phyloP scores from a whole-genome alignment of 2,888 invertebrate genomes.

The Philereme vetulata region DNA sequence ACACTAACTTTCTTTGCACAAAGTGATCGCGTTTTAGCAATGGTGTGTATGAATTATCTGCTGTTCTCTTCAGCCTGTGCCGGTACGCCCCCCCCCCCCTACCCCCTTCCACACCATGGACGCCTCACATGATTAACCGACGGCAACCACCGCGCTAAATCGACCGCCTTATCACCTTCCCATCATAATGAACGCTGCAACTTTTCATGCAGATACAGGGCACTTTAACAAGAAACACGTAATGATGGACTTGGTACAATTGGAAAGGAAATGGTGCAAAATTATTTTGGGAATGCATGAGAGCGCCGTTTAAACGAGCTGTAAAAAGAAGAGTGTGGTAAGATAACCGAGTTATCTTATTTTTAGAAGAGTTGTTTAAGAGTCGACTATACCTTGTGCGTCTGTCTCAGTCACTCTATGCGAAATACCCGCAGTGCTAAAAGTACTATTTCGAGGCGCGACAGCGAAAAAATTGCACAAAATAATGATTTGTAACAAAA shows the following conservation, averaged over 20 bases:
- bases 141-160: constrained; percentile 53
- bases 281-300: constrained; percentile 18
- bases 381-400: no score
- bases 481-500: no score
- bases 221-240: constrained; percentile 43
- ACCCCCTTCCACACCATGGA: constrained; percentile 39
- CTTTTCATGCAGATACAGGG: constrained; percentile 45
- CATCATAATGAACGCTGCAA: constrained; percentile 60
- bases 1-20: no score
- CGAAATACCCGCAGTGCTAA: no score
- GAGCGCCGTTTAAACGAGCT: background rate
- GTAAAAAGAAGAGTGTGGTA: background rate
- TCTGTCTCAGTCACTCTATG: no score
- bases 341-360: no score
- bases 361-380: no score
- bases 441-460: no score
- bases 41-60: background rate
- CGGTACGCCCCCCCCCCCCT: constrained; percentile 33
- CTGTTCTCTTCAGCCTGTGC: constrained; percentile 14
- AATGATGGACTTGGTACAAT: constrained; percentile 25
- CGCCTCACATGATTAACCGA: constrained; percentile 44
- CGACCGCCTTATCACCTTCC: constrained; percentile 59
- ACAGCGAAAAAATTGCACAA: no score
- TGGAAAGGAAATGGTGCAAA: constrained; percentile 12
- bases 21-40: no score